Percentiles rank a stretch among this genome's conserved stretches.
Evolutionary conservation across 2,113 vertebrate genomes (phyloP).

Genomic region (Microcebus tavaratra): DNA sequence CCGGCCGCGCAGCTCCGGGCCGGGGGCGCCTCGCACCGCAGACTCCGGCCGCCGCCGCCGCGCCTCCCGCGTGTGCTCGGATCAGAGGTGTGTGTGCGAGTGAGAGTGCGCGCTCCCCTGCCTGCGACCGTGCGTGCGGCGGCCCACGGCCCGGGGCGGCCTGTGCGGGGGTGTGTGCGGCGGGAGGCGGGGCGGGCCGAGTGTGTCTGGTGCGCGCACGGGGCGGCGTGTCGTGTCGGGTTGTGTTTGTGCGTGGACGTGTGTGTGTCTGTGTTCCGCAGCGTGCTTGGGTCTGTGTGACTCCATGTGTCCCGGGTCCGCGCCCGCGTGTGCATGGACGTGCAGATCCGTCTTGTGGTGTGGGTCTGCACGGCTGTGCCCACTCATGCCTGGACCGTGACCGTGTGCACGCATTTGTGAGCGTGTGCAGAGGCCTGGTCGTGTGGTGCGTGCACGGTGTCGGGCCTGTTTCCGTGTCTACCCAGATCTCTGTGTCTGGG

Average conservation of each 20-base stretch:
- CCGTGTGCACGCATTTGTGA: background rate
- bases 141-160: slow-evolving; percentile 68
- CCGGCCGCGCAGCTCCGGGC: background rate
- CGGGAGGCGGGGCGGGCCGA: slow-evolving; percentile 1
- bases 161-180: slow-evolving; percentile 52
- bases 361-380: background rate
- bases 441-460: accelerated
- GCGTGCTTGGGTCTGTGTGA: background rate
- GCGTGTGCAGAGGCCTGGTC: background rate
- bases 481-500: background rate
- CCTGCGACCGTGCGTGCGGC: slow-evolving; percentile 69
- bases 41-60: slow-evolving; percentile 8
- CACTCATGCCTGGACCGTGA: background rate
- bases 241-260: background rate
- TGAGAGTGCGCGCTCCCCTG: slow-evolving; percentile 55
- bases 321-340: background rate
- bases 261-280: background rate
- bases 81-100: background rate
- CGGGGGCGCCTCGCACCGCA: slow-evolving; percentile 27
- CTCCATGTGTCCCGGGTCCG: background rate
- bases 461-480: background rate
- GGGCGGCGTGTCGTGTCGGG: background rate
- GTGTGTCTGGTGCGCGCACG: background rate
- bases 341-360: background rate
- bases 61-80: slow-evolving; percentile 38